A percentile compares a stretch with the other conserved stretches of the same genome.
Conservation (phyloP, 2,797 vertebrate genomes). For the Xyrichtys novacula region DNA sequence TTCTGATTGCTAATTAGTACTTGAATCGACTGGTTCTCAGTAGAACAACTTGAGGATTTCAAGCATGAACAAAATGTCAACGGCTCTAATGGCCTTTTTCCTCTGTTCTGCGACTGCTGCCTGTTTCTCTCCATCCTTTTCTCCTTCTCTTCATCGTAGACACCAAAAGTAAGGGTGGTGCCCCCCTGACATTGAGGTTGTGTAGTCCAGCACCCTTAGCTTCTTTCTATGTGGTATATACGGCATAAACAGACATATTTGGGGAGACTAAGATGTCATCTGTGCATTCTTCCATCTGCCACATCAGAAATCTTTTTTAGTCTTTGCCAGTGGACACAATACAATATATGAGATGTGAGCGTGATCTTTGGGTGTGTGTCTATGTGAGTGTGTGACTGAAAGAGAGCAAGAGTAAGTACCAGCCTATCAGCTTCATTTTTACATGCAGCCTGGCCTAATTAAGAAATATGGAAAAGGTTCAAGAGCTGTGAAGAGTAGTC, state of each 20-base stretch:
- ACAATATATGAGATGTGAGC: conserved; percentile 31
- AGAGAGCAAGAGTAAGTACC: conserved; percentile 46
- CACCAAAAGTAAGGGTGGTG: conserved; percentile 40
- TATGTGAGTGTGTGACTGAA: conserved; percentile 1
- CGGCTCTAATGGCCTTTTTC: conserved; percentile 77
- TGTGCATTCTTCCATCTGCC: conserved; percentile 39
- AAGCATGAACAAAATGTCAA: conserved; percentile 73
- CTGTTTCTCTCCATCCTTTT: conserved; percentile 40
- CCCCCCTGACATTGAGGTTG: conserved; percentile 42
- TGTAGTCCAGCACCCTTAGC: conserved; percentile 49
- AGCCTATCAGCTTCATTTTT: conserved; percentile 68
- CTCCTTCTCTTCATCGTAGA: conserved; percentile 15
- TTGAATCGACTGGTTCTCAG: conserved; percentile 79
- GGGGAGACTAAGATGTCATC: conserved; percentile 27
- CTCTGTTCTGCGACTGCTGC: conserved; percentile 60
- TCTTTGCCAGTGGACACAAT: conserved; percentile 28
- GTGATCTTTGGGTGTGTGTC: conserved; percentile 20
- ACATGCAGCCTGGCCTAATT: conserved; percentile 85
- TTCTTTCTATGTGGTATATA: conserved; percentile 47
- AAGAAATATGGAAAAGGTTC: conserved; percentile 86
- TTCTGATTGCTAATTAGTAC: conserved; percentile 83
- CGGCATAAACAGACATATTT: conserved; percentile 46
- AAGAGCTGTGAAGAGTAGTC: conserved; percentile 81
- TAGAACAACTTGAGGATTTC: conserved; percentile 80
- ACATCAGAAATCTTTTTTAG: conserved; percentile 40